Conservation (phyloP, 1,140 invertebrate species). For the Sinella curviseta region DNA sequence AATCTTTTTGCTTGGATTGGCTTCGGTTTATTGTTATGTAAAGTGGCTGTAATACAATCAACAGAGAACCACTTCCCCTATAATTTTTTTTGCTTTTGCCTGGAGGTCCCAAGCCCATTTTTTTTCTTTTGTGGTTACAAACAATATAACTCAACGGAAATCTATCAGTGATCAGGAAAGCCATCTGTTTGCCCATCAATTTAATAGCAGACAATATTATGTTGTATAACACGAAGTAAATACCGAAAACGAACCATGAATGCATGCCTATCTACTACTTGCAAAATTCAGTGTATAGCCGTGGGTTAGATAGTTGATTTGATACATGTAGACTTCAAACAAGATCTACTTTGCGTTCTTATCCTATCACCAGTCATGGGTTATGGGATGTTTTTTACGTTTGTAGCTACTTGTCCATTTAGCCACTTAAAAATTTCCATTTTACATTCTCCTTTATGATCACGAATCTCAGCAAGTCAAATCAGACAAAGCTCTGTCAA, state of each 20-base stretch:
- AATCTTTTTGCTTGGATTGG: neutral
- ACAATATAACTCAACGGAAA: neutral
- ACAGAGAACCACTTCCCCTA: neutral
- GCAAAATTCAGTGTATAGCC: no score
- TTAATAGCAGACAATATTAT: no score
- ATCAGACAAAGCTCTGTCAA: neutral
- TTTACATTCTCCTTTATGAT: neutral
- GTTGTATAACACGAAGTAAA: no score
- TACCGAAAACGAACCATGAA: no score
- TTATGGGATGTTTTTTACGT: no score
- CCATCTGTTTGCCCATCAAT: neutral
- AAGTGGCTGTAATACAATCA: neutral
- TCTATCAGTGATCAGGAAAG: neutral
- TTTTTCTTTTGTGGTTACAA: neutral
- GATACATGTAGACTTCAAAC: no score
- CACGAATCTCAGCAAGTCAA: neutral
- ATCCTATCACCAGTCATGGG: no score
- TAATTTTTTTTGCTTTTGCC: neutral
- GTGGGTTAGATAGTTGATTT: no score
- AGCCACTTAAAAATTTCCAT: neutral
- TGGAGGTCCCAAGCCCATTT: neutral
- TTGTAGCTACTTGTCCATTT: no score
- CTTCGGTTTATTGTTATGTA: no score
- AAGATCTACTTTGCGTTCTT: no score
- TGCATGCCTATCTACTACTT: no score